phyloP scores from a whole-genome alignment of 2,797 vertebrate species.

The Rhinogobio ventralis region DNA sequence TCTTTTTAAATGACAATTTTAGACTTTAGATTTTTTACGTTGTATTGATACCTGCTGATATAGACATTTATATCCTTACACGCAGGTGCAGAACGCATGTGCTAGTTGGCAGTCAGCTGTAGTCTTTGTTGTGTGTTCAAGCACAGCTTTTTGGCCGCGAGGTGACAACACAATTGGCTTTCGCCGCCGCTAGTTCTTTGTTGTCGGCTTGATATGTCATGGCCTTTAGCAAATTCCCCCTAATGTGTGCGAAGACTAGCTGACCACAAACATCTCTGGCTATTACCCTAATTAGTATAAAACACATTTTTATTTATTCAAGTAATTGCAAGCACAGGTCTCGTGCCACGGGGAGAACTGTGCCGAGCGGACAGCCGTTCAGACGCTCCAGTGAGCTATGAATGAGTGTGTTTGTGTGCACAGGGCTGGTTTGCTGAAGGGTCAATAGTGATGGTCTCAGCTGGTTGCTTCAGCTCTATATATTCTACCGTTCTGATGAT shows the following conservation, averaged over 20 bases:
- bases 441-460: conserved; percentile 43
- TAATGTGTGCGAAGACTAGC: not conserved
- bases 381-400: conserved; percentile 34
- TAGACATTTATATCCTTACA: not conserved
- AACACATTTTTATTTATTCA: not conserved
- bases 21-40: too few relatives aligned
- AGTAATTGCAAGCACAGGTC: conserved; percentile 44
- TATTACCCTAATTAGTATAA: conserved; percentile 24
- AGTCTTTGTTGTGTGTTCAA: not conserved
- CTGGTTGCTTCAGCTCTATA: conserved; percentile 44
- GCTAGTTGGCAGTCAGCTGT: not conserved
- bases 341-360: conserved; percentile 18
- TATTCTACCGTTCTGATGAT: conserved; percentile 37
- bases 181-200: not conserved
- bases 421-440: conserved; percentile 33
- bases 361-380: conserved; percentile 10
- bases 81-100: not conserved
- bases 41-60: not conserved
- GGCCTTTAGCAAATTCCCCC: conserved; percentile 1
- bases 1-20: not conserved
- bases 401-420: conserved; percentile 37
- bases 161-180: not conserved
- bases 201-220: not conserved
- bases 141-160: not conserved
- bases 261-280: conserved; percentile 20